phyloP scores from a whole-genome alignment of 2,797 vertebrate species.

The Ara ararauna region DNA sequence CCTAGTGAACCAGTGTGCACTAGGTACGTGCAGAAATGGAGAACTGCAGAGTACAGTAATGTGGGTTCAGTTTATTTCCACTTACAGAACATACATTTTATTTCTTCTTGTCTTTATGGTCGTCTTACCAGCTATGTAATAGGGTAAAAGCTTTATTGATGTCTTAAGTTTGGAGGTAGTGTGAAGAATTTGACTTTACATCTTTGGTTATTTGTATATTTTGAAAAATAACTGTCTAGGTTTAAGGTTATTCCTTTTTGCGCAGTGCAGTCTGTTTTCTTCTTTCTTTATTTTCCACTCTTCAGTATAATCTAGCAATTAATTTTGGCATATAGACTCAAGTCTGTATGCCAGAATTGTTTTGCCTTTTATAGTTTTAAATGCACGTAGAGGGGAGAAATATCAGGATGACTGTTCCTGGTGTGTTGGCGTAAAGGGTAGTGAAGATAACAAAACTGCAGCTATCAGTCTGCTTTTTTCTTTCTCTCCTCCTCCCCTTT shows the following conservation, averaged over 20 bases:
- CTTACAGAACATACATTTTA: not conserved
- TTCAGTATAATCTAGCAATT: not conserved
- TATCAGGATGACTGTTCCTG: not conserved
- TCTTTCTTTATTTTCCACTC: not conserved
- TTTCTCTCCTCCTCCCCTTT: not conserved
- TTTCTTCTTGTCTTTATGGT: not conserved
- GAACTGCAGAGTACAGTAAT: not conserved
- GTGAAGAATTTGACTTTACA: not conserved
- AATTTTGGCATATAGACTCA: not conserved
- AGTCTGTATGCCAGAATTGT: not conserved
- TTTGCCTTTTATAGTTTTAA: not conserved
- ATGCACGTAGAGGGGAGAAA: not conserved
- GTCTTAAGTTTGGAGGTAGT: not conserved
- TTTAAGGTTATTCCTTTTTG: not conserved
- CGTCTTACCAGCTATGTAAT: not conserved
- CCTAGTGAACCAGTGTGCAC: not conserved
- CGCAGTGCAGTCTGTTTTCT: not conserved
- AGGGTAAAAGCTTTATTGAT: not conserved
- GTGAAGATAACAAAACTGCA: not conserved
- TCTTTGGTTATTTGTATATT: not conserved
- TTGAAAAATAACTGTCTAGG: constrained; percentile 10
- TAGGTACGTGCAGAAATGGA: not conserved
- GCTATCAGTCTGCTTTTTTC: not conserved
- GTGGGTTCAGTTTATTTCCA: not conserved
- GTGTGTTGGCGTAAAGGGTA: not conserved